A percentile compares a stretch with the other conserved stretches of the same genome.
Evolutionary conservation across 2,888 invertebrate species (phyloP).

Genomic region (Rotaria socialis): DNA sequence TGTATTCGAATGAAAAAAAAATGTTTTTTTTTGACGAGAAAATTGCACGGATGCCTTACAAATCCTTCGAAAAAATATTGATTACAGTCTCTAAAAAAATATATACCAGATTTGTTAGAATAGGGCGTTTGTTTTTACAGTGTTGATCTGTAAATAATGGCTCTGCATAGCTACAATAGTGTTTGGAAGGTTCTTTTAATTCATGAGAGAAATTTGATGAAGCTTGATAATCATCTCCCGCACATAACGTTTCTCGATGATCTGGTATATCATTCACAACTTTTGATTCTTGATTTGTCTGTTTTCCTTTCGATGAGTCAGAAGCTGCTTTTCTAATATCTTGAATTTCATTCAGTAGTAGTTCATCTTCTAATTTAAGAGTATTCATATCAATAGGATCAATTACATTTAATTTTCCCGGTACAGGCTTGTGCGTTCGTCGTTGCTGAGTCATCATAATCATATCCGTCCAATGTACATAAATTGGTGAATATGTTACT

Average conservation of each 20-base stretch:
- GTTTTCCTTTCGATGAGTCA: not conserved
- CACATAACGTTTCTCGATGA: not conserved
- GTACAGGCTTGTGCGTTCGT: not conserved
- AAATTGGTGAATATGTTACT: not conserved
- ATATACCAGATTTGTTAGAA: not conserved
- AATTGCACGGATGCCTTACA: no score
- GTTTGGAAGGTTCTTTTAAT: not conserved
- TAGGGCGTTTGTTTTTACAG: not conserved
- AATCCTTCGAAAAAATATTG: not conserved
- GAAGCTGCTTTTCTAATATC: not conserved
- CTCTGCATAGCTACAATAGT: not conserved
- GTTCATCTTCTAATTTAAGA: conserved; percentile 11
- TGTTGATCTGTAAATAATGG: not conserved
- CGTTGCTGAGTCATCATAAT: not conserved
- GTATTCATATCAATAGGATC: not conserved
- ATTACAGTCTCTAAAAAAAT: not conserved
- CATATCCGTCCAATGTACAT: not conserved
- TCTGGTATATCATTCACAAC: not conserved
- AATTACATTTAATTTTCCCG: not conserved
- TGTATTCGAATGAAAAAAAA: no score
- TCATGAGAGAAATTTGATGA: not conserved
- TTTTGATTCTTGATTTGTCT: not conserved
- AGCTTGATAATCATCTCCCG: not conserved
- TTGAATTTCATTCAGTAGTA: not conserved
- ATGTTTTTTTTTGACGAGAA: no score